phyloP scores from a whole-genome alignment of 2,113 vertebrate species.

The Turdus rufiventris region DNA sequence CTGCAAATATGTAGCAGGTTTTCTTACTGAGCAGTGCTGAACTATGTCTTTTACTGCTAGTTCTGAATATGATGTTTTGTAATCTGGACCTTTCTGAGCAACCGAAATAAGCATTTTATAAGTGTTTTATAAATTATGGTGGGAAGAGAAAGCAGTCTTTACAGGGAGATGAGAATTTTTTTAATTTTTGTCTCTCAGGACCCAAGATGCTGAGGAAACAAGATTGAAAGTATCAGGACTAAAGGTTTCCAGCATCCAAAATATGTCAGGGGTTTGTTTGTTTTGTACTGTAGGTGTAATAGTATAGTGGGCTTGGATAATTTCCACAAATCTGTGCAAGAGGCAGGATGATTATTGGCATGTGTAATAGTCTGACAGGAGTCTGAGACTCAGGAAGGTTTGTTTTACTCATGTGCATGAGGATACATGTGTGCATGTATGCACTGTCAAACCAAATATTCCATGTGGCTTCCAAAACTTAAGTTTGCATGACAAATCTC shows the following conservation, averaged over 20 bases:
- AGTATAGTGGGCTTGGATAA: background rate
- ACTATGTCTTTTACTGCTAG: background rate
- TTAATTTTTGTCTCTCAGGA: background rate
- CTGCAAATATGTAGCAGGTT: background rate
- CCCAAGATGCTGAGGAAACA: background rate
- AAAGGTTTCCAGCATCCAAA: background rate
- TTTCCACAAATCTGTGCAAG: background rate
- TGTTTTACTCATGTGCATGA: background rate
- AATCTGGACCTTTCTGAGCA: background rate
- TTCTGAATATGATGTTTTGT: background rate
- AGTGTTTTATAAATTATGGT: background rate
- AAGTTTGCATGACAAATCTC: background rate
- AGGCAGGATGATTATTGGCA: background rate
- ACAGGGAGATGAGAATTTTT: background rate
- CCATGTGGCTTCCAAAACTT: background rate
- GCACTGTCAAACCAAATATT: background rate
- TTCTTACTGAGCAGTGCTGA: background rate
- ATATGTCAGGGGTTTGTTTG: background rate
- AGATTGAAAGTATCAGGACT: background rate
- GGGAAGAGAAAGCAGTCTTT: background rate
- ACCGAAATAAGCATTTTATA: background rate
- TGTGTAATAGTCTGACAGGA: background rate
- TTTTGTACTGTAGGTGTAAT: background rate
- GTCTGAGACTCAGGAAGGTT: background rate
- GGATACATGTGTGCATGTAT: background rate